These are phyloP conservation scores for Glaucidium brasilianum DNA, from an alignment of 2,113 vertebrate genomes.

Conservation along the genomic window DNA sequence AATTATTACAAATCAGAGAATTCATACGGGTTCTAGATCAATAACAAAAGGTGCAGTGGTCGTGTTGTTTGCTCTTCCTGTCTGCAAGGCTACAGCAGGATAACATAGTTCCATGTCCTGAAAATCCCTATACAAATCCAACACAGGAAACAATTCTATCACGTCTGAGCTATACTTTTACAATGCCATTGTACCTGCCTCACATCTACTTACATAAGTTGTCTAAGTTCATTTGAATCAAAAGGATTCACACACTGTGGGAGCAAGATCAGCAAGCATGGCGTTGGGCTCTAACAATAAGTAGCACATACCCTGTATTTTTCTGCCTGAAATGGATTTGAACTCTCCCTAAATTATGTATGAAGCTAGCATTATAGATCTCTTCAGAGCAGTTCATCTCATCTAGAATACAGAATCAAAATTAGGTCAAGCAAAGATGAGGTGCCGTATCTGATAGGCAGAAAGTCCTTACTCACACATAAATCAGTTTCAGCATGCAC, in stretches of 20 bases:
- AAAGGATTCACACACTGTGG: not conserved
- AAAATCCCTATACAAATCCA: not conserved
- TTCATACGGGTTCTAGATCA: not conserved
- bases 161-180: not conserved
- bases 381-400: conserved; percentile 56
- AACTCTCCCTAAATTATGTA: conserved; percentile 61
- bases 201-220: not conserved
- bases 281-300: not conserved
- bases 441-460: conserved; percentile 42
- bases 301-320: conserved; percentile 11
- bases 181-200: not conserved
- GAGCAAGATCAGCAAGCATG: not conserved
- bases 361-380: conserved; percentile 54
- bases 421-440: conserved; percentile 61
- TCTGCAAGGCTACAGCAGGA: not conserved
- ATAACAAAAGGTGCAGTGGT: not conserved
- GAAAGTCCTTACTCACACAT: conserved; percentile 46
- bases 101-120: not conserved
- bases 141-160: not conserved
- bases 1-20: not conserved
- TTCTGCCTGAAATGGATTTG: conserved; percentile 36
- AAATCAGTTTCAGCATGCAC: conserved; percentile 51
- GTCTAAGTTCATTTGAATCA: not conserved
- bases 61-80: not conserved
- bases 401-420: conserved; percentile 49